phyloP scores from a whole-genome alignment of 2,888 invertebrate genomes.

The Cryptosula pallasiana region DNA sequence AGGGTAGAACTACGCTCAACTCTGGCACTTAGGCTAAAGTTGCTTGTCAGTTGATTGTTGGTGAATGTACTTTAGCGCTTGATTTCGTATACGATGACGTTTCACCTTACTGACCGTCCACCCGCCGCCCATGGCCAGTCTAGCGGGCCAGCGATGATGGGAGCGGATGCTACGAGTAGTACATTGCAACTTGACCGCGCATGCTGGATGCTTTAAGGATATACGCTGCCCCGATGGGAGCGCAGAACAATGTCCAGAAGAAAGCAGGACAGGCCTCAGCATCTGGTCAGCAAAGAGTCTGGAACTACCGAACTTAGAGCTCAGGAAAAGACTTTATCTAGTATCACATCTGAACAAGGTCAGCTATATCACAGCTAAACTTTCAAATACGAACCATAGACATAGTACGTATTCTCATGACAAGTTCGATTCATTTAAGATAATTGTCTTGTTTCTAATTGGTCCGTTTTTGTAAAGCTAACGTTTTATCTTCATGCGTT shows the following conservation, averaged over 20 bases:
- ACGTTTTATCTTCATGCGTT: too few species aligned
- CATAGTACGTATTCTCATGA: too few species aligned
- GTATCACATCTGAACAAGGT: too few species aligned
- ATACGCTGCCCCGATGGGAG: slow-evolving; percentile 13
- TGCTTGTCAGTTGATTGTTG: not conserved
- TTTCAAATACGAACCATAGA: too few species aligned
- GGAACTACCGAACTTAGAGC: not conserved
- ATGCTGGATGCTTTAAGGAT: not conserved
- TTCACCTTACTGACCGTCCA: slow-evolving; percentile 4
- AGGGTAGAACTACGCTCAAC: not conserved
- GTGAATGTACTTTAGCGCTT: slow-evolving; percentile 2
- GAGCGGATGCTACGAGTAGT: not conserved
- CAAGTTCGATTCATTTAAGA: too few species aligned
- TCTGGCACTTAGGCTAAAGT: not conserved
- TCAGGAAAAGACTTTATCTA: too few species aligned
- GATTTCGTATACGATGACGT: not conserved
- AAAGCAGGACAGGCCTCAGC: slow-evolving; percentile 12
- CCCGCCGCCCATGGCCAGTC: slow-evolving; percentile 20
- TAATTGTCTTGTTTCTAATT: too few species aligned
- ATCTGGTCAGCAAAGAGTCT: slow-evolving; percentile 1
- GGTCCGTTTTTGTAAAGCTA: too few species aligned
- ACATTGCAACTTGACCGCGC: not conserved
- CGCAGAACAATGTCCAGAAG: slow-evolving; percentile 3
- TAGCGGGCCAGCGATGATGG: not conserved
- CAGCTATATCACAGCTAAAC: too few species aligned